Conservation (phyloP, 2,888 invertebrate genomes). For the Steinernema hermaphroditum region DNA sequence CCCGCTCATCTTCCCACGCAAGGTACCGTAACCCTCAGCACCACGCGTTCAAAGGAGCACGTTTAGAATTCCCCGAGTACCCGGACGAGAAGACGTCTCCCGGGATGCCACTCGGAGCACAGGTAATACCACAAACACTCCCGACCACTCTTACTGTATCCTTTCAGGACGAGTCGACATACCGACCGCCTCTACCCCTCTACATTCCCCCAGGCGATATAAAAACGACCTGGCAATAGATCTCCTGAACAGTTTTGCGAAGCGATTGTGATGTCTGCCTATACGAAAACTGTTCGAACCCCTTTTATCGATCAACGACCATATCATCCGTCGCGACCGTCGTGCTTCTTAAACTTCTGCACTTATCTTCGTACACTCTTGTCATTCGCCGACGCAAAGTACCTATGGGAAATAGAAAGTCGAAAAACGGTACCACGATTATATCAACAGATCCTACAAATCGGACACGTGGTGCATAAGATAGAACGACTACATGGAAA, state of each 20-base stretch:
- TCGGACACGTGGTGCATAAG: no score
- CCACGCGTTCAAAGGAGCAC: neutral
- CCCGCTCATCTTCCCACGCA: neutral
- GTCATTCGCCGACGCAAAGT: no score
- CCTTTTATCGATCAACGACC: slow-evolving; percentile 1
- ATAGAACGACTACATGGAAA: no score
- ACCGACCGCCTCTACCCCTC: neutral
- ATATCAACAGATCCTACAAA: no score
- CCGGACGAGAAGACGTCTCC: slow-evolving; percentile 23
- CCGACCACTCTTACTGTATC: no score
- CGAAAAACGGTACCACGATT: no score
- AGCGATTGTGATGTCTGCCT: slow-evolving; percentile 19
- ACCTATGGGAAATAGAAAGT: no score
- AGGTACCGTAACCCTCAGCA: neutral
- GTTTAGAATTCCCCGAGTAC: slow-evolving; percentile 17
- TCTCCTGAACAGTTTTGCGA: neutral
- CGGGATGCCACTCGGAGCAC: slow-evolving; percentile 21
- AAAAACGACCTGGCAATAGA: slow-evolving; percentile 21
- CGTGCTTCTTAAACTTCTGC: slow-evolving; percentile 18
- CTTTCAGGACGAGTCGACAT: slow-evolving; percentile 1
- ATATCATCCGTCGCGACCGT: slow-evolving; percentile 15
- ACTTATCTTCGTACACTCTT: slow-evolving; percentile 3
- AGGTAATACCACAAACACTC: neutral
- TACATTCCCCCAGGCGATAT: slow-evolving; percentile 24
- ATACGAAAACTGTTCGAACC: neutral